phyloP scores from a whole-genome alignment of 2,113 vertebrate species.

The Chloropsis cyanopogon region DNA sequence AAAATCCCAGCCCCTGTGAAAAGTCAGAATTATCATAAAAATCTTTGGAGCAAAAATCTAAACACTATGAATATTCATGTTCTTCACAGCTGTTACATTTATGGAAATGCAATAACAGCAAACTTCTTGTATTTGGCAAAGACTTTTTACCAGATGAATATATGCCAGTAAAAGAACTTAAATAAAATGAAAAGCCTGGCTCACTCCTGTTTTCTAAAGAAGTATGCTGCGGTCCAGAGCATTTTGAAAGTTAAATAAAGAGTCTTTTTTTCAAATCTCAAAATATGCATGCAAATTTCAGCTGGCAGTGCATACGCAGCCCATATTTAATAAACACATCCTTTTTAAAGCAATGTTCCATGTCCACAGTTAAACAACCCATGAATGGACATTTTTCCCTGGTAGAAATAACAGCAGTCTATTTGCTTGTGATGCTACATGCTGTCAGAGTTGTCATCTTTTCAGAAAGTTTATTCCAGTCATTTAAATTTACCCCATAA shows the following conservation, averaged over 20 bases:
- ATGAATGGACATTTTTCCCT: background rate
- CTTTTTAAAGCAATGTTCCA: background rate
- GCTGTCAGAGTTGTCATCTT: slow-evolving; percentile 8
- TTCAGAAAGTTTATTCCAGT: slow-evolving; percentile 54
- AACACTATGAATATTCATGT: slow-evolving; percentile 60
- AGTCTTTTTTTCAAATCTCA: background rate
- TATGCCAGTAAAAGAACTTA: slow-evolving; percentile 20
- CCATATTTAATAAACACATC: background rate
- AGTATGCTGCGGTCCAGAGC: slow-evolving; percentile 10
- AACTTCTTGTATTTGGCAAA: slow-evolving; percentile 72
- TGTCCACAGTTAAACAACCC: background rate
- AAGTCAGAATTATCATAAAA: slow-evolving; percentile 44
- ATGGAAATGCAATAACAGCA: slow-evolving; percentile 69
- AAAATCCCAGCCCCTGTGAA: background rate
- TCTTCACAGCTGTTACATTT: slow-evolving; percentile 59
- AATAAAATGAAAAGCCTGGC: slow-evolving; percentile 17
- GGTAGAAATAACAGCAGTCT: background rate
- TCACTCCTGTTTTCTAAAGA: slow-evolving; percentile 18
- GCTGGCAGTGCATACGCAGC: background rate
- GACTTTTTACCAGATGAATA: slow-evolving; percentile 55
- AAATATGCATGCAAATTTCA: slow-evolving; percentile 26
- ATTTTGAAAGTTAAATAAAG: slow-evolving; percentile 36
- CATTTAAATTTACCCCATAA: background rate
- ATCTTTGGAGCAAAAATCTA: slow-evolving; percentile 25
- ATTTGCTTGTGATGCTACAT: background rate